A percentile compares a stretch with the other conserved stretches of the same genome.
These are phyloP conservation scores for Pterostichus niger DNA, from an alignment of 2,888 invertebrate species.

Conservation along the genomic window DNA sequence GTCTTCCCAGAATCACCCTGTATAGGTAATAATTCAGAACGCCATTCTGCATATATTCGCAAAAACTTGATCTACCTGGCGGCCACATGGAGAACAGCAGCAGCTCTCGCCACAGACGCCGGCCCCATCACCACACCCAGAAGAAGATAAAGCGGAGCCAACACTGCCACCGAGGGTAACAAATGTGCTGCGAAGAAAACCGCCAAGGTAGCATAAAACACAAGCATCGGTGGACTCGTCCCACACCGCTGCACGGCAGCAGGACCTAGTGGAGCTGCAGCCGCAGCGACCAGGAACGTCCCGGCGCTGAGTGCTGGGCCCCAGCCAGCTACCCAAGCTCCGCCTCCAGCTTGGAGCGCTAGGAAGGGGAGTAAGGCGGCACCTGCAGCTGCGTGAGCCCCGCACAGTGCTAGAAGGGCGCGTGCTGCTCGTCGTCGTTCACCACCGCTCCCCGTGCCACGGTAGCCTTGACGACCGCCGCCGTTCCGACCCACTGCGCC, in stretches of 20 bases:
- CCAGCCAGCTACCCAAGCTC: slow-evolving; percentile 14
- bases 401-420: background rate
- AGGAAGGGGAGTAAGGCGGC: slow-evolving; percentile 73
- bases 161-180: slow-evolving; percentile 79
- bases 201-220: slow-evolving; percentile 79
- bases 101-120: slow-evolving; percentile 71
- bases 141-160: slow-evolving; percentile 79
- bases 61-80: background rate
- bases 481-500: background rate
- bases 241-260: slow-evolving; percentile 78
- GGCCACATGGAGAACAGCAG: background rate
- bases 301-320: background rate
- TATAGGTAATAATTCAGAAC: too few relatives aligned
- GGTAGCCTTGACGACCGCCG: slow-evolving; percentile 73
- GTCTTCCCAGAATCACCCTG: too few relatives aligned
- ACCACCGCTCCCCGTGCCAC: slow-evolving; percentile 83
- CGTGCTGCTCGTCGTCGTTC: slow-evolving; percentile 3
- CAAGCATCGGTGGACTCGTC: slow-evolving; percentile 77
- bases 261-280: background rate
- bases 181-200: slow-evolving; percentile 82
- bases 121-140: slow-evolving; percentile 81
- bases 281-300: background rate
- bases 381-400: slow-evolving; percentile 7
- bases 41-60: too few relatives aligned
- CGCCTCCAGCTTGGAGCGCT: slow-evolving; percentile 71